Conservation (phyloP, 1,140 invertebrate genomes). For the Agrilus planipennis region DNA sequence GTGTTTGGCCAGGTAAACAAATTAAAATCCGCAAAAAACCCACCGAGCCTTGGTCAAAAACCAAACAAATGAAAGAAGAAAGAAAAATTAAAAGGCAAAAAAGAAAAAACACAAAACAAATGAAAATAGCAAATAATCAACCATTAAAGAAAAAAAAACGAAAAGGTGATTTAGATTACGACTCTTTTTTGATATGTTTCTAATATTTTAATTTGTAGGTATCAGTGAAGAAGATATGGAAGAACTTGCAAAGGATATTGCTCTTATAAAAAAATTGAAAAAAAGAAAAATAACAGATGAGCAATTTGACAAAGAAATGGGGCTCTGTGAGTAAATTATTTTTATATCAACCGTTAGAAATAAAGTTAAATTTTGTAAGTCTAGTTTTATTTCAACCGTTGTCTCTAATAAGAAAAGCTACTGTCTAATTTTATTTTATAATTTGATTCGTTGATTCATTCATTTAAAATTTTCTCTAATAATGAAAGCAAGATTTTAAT, state of each 20-base stretch:
- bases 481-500: no score
- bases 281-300: slow-evolving; percentile 63
- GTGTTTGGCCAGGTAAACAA: slow-evolving; percentile 56
- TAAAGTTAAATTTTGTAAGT: no score
- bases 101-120: slow-evolving; percentile 43
- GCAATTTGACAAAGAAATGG: slow-evolving; percentile 48
- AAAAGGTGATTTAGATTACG: slow-evolving; percentile 23
- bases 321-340: no score
- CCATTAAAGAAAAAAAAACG: slow-evolving; percentile 33
- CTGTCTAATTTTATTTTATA: no score
- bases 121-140: slow-evolving; percentile 30
- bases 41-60: slow-evolving; percentile 68
- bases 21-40: slow-evolving; percentile 42
- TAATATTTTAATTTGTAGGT: slow-evolving; percentile 17
- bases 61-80: slow-evolving; percentile 63
- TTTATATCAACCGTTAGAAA: no score
- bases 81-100: slow-evolving; percentile 47
- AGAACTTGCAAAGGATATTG: slow-evolving; percentile 71
- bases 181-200: background rate
- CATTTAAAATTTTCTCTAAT: no score
- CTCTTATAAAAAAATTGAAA: slow-evolving; percentile 79
- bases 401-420: no score
- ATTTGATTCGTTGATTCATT: no score
- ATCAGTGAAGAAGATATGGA: slow-evolving; percentile 66
- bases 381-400: no score